A percentile compares a stretch with the other conserved stretches of the same genome.
Evolutionary conservation across 2,797 vertebrate genomes (phyloP).

Genomic region (Dermochelys coriacea): DNA sequence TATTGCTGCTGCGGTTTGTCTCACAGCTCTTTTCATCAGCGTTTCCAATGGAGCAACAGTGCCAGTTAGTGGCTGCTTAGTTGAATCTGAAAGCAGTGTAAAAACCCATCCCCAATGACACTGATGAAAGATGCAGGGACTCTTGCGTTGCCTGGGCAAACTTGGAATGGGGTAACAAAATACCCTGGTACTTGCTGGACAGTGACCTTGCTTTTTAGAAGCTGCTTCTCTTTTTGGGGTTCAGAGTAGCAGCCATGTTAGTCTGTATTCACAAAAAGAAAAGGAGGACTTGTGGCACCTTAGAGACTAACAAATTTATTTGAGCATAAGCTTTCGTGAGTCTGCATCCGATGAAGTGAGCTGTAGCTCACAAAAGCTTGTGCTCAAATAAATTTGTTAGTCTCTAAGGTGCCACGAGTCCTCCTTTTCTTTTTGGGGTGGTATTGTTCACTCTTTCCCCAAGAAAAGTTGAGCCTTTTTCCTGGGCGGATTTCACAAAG

Average conservation of each 20-base stretch:
- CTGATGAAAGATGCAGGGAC: not conserved
- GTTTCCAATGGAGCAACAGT: slow-evolving; percentile 64
- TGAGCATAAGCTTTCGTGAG: no score
- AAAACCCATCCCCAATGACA: not conserved
- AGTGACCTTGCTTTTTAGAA: not conserved
- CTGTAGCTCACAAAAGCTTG: no score
- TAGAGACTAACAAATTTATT: no score
- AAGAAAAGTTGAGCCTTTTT: not conserved
- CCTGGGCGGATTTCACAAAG: rapidly evolving
- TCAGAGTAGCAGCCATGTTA: no score
- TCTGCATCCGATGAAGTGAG: no score
- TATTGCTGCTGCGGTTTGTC: no score
- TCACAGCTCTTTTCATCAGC: not conserved
- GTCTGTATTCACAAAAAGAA: no score
- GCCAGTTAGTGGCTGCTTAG: slow-evolving; percentile 64
- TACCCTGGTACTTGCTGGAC: not conserved
- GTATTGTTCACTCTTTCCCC: not conserved
- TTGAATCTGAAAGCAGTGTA: not conserved
- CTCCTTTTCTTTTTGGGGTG: no score
- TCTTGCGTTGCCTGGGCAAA: not conserved
- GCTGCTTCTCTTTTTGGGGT: not conserved
- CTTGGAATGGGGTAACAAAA: not conserved
- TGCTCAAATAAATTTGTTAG: no score
- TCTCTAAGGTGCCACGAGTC: no score
- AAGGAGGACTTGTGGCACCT: no score